These are phyloP conservation scores for Falco naumanni DNA, from an alignment of 2,797 vertebrate species.

Conservation along the genomic window DNA sequence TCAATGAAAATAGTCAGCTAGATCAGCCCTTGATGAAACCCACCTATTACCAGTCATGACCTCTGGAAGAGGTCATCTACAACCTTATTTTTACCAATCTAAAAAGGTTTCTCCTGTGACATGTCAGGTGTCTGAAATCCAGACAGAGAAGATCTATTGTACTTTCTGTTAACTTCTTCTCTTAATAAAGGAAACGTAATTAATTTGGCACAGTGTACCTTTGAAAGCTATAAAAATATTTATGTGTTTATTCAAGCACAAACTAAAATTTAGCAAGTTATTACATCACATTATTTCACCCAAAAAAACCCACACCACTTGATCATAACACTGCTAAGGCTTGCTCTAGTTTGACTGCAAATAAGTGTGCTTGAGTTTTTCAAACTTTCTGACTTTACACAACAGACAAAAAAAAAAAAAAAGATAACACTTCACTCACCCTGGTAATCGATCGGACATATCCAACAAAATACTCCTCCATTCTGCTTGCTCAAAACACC, in stretches of 20 bases:
- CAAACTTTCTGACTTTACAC: background rate
- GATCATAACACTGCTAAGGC: background rate
- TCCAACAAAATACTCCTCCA: slow-evolving; percentile 92
- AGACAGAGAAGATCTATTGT: background rate
- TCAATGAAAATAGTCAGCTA: background rate
- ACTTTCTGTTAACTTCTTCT: background rate
- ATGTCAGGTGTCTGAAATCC: background rate
- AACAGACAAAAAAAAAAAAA: background rate
- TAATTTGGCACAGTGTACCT: background rate
- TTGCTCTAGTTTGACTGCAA: background rate
- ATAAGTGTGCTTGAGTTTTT: background rate
- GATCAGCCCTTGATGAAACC: background rate
- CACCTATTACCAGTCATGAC: background rate
- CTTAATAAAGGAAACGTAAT: background rate
- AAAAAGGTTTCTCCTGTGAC: background rate
- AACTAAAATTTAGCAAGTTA: background rate
- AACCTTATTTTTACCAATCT: background rate
- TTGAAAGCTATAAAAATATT: background rate
- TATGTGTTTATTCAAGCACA: background rate
- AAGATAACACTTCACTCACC: slow-evolving; percentile 73
- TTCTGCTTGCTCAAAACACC: slow-evolving; percentile 90
- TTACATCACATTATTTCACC: background rate
- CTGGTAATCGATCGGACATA: slow-evolving; percentile 90
- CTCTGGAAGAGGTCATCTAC: background rate
- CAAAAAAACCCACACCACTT: background rate